Conservation (phyloP, 1,140 invertebrate genomes). For the Neodiprion lecontei region DNA sequence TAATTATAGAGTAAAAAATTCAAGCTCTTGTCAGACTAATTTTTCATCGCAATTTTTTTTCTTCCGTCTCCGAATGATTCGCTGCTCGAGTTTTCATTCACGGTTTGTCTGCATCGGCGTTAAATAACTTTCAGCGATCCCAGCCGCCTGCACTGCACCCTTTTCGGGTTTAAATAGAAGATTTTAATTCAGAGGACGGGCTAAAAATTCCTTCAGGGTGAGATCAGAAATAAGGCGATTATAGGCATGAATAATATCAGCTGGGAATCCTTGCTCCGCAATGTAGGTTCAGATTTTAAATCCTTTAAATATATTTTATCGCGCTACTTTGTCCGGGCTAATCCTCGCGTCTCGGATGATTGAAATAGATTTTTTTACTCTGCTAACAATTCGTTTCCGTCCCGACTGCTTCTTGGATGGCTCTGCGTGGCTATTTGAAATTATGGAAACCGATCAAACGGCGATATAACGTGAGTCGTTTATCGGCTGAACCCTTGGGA, state of each 20-base stretch:
- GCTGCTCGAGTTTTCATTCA: no score
- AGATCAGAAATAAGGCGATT: conserved; percentile 29
- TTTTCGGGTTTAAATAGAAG: not conserved
- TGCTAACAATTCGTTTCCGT: not conserved
- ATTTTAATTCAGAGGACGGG: conserved; percentile 4
- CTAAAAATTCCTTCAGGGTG: conserved; percentile 27
- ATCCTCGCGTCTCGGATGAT: conserved; percentile 18
- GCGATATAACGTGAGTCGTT: not conserved
- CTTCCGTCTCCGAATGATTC: no score
- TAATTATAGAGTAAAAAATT: no score
- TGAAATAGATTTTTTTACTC: conserved; percentile 8
- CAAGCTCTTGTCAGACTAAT: no score
- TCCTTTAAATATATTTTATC: conserved; percentile 17
- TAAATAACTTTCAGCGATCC: no score
- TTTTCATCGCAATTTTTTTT: no score
- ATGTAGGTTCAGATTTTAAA: conserved; percentile 10
- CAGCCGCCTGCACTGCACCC: not conserved
- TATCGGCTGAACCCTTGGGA: no score
- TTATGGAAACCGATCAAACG: not conserved
- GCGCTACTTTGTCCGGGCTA: conserved; percentile 11
- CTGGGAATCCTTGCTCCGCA: not conserved
- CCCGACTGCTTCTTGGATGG: not conserved
- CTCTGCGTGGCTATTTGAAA: not conserved
- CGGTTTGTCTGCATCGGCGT: no score
- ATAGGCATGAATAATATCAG: conserved; percentile 27